Conservation (phyloP, 2,113 vertebrate species). For the Vombatus ursinus region DNA sequence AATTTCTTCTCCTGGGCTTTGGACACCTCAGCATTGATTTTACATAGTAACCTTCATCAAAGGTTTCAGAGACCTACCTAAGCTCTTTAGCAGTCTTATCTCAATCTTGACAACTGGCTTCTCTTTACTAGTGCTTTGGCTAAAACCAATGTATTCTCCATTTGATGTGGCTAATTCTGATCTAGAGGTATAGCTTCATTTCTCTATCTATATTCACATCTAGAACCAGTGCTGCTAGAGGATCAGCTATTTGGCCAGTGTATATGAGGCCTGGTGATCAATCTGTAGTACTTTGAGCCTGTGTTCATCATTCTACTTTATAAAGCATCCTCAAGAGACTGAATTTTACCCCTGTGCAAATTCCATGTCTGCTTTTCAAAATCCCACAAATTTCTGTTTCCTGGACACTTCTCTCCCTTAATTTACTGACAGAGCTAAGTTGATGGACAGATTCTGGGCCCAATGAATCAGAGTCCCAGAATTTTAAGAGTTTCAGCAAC, state of each 20-base stretch:
- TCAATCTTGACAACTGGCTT: background rate
- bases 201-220: background rate
- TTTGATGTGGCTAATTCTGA: background rate
- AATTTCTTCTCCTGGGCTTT: background rate
- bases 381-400: background rate
- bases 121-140: background rate
- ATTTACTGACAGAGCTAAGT: background rate
- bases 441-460: background rate
- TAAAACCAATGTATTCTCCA: background rate
- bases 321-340: background rate
- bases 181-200: background rate
- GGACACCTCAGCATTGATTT: background rate
- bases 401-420: background rate
- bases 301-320: background rate
- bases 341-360: background rate
- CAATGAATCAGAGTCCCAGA: background rate
- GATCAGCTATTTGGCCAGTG: background rate
- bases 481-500: background rate
- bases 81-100: background rate
- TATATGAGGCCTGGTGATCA: background rate
- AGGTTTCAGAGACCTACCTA: background rate
- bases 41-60: background rate
- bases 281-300: background rate
- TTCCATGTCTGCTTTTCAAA: background rate
- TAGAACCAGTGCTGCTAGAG: background rate